Conservation (phyloP, 2,113 vertebrate species). For the Callopanchax toddi region DNA sequence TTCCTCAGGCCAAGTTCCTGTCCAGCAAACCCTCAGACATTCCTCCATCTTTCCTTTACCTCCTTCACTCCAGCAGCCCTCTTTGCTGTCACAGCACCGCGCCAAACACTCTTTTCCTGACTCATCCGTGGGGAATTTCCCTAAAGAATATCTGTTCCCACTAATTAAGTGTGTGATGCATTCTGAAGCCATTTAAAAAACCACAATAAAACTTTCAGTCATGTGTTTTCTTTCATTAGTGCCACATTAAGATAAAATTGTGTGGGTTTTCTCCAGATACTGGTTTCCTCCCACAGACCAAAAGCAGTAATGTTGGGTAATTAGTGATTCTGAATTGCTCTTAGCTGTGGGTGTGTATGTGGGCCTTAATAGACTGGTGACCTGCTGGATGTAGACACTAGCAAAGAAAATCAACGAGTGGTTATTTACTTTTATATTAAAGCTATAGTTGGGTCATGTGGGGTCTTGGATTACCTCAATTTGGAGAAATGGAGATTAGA, state of each 20-base stretch:
- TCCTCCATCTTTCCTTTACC: slow-evolving; percentile 19
- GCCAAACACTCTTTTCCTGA: slow-evolving; percentile 1
- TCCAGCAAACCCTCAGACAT: slow-evolving; percentile 16
- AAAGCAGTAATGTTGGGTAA: too few relatives aligned
- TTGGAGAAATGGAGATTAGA: too few relatives aligned
- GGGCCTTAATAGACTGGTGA: too few relatives aligned
- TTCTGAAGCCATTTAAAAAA: neutral
- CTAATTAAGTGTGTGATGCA: neutral
- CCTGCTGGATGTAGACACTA: too few relatives aligned
- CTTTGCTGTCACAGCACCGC: neutral
- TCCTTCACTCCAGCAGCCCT: slow-evolving; percentile 3
- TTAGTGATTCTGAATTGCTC: too few relatives aligned
- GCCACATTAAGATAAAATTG: neutral
- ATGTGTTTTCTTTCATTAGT: neutral
- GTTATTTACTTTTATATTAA: too few relatives aligned
- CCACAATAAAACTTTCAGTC: neutral
- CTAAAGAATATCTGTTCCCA: neutral
- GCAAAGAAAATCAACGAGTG: too few relatives aligned
- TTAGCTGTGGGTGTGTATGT: too few relatives aligned
- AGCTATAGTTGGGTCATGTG: too few relatives aligned
- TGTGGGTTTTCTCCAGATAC: too few relatives aligned
- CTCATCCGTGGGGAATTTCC: slow-evolving; percentile 10
- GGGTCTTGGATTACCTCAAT: too few relatives aligned
- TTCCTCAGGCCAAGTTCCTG: slow-evolving; percentile 32
- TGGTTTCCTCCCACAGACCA: too few relatives aligned